These are phyloP conservation scores for Brachionus manjavacas DNA, from an alignment of 1,140 invertebrate species.

Conservation along the genomic window DNA sequence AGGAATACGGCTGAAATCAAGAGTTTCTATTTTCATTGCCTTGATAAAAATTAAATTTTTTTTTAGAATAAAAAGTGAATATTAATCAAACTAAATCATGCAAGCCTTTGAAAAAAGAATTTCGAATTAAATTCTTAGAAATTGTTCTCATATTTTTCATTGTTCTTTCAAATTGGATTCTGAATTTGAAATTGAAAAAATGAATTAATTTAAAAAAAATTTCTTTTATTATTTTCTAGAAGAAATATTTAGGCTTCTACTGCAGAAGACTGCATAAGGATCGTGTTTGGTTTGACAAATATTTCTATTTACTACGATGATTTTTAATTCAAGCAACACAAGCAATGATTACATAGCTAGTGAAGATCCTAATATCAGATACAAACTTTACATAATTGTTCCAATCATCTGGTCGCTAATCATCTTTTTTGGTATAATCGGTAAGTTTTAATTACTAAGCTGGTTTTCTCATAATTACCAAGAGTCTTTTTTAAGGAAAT, in stretches of 20 bases:
- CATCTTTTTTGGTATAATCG: slow-evolving; percentile 16
- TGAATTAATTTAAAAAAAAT: neutral
- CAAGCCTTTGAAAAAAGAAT: neutral
- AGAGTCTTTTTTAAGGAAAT: slow-evolving; percentile 20
- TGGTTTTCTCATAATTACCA: neutral
- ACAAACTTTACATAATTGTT: slow-evolving; percentile 31
- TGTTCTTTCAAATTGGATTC: too few relatives aligned
- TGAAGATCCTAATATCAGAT: neutral
- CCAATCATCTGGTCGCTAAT: slow-evolving; percentile 24
- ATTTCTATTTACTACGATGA: neutral
- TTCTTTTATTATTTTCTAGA: neutral
- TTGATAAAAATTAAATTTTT: neutral
- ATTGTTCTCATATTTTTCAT: neutral
- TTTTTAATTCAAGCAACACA: neutral
- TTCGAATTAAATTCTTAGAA: neutral
- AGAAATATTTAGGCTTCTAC: neutral
- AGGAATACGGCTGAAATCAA: neutral
- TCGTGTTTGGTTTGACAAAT: neutral
- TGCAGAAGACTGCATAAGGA: neutral
- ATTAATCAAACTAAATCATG: neutral
- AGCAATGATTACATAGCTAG: neutral
- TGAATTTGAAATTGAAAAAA: neutral
- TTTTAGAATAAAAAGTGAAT: neutral
- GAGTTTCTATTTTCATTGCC: neutral
- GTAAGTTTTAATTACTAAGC: neutral